A percentile compares a stretch with the other conserved stretches of the same genome.
phyloP scores from a whole-genome alignment of 1,140 invertebrate genomes.

The Lanistes nyassanus region DNA sequence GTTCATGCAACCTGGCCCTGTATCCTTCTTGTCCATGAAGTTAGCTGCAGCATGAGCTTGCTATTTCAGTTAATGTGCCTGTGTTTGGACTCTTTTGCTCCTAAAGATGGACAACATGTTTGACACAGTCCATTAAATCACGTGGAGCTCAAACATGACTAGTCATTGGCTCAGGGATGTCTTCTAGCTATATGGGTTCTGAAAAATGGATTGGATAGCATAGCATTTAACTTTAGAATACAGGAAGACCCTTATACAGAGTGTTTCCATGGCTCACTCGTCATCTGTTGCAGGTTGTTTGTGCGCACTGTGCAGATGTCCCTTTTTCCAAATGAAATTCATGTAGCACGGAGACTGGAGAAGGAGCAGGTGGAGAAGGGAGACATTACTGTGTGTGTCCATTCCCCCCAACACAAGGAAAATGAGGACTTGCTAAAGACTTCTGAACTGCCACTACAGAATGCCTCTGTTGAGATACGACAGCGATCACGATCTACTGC shows the following conservation, averaged over 20 bases:
- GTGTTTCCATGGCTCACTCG: background rate
- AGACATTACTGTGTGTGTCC: background rate
- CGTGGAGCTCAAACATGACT: too few relatives aligned
- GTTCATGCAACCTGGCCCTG: background rate
- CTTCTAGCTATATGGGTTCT: too few relatives aligned
- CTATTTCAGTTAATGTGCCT: too few relatives aligned
- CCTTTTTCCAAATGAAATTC: constrained; percentile 33
- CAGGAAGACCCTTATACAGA: background rate
- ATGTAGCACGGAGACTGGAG: constrained; percentile 17
- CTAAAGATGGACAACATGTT: too few relatives aligned
- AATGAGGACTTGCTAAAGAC: background rate
- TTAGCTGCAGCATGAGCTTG: too few relatives aligned
- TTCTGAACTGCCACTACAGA: background rate
- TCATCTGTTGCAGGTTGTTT: constrained; percentile 20
- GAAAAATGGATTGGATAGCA: too few relatives aligned
- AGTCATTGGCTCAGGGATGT: too few relatives aligned
- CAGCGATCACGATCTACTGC: background rate
- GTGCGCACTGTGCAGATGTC: constrained; percentile 29
- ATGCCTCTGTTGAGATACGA: background rate
- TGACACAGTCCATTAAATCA: too few relatives aligned
- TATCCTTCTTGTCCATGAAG: too few relatives aligned
- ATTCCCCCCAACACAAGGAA: background rate
- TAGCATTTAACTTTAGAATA: too few relatives aligned
- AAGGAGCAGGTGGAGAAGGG: background rate
- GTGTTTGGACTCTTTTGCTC: too few relatives aligned